Evolutionary conservation across 53 echinoderm and acorn worm genomes (phyloP), one percentile per base, ranked within the genome.

Genomic region (Henricia sp.): DNA sequence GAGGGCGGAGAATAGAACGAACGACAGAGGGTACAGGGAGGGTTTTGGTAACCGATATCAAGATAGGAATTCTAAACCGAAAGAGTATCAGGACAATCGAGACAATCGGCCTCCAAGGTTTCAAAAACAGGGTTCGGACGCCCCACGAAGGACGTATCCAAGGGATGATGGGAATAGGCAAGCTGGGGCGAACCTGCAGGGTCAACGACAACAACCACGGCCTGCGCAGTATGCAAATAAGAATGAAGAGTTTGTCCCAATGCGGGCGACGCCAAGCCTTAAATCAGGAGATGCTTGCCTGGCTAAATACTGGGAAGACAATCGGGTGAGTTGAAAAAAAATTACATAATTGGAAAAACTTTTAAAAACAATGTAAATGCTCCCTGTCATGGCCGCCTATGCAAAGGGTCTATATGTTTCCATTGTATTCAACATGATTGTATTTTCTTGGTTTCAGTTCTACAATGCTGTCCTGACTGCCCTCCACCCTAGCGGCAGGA

Each of bases 301-400:
- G 14, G 92, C 99, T 35, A 99, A 91, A 73, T 96, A 96, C 68
- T 96, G 99, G 99, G 95, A 99, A 66, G 99, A 99, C 87, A 64
- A 82, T 19, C 72, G 86, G 91, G 99, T 99, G 88, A 42, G 89
- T 46, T 53, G 24, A 51, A 76, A 20, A 19, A 25, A 42, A 3
- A 14, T 11, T 20, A n/a, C 74, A 74, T 24, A 5, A 52, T 11
- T 34, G n/a, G n/a, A n/a, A n/a, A n/a, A n/a, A n/a, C n/a, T n/a
- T n/a, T n/a, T n/a, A n/a, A n/a, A n/a, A n/a, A n/a, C n/a, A n/a
- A n/a, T n/a, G n/a, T n/a, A n/a, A n/a, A n/a, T n/a, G n/a, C n/a
- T n/a, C n/a, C n/a, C n/a, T n/a, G n/a, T n/a, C n/a, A n/a, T n/a
- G n/a, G n/a, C n/a, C n/a, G n/a, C n/a, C n/a, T n/a, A n/a, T n/a